A percentile compares a stretch with the other conserved stretches of the same genome.
Evolutionary conservation across 2,113 vertebrate species (phyloP).

Genomic region (Lepus timidus): DNA sequence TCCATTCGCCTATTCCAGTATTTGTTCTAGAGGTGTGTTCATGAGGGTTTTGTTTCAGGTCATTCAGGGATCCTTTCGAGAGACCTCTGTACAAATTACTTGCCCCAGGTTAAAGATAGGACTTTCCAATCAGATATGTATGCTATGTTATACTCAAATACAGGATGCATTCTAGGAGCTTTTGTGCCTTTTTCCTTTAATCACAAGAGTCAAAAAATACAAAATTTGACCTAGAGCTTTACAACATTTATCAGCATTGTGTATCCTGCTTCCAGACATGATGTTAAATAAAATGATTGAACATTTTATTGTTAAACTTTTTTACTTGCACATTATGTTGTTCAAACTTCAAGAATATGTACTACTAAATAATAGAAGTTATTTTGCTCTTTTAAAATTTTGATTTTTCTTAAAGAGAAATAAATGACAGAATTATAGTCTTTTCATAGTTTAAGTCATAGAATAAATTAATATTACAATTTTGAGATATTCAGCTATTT

Average conservation of each 20-base stretch:
- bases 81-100: neutral
- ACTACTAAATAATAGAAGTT: neutral
- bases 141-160: neutral
- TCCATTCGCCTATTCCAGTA: neutral
- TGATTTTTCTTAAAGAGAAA: neutral
- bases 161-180: neutral
- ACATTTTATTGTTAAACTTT: neutral
- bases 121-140: neutral
- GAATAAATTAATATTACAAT: neutral
- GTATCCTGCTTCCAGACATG: neutral
- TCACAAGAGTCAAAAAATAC: neutral
- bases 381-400: neutral
- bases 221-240: neutral
- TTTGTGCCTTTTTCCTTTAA: neutral
- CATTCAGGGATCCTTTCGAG: neutral
- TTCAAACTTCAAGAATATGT: neutral
- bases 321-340: neutral
- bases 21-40: neutral
- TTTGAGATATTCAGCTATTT: neutral
- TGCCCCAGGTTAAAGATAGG: neutral
- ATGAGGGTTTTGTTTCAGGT: neutral
- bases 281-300: neutral
- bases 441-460: neutral
- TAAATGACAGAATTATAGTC: neutral
- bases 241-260: neutral